Base-by-base conservation (phyloP, 2,888 invertebrate species). In the Sialis lutaria region DNA sequence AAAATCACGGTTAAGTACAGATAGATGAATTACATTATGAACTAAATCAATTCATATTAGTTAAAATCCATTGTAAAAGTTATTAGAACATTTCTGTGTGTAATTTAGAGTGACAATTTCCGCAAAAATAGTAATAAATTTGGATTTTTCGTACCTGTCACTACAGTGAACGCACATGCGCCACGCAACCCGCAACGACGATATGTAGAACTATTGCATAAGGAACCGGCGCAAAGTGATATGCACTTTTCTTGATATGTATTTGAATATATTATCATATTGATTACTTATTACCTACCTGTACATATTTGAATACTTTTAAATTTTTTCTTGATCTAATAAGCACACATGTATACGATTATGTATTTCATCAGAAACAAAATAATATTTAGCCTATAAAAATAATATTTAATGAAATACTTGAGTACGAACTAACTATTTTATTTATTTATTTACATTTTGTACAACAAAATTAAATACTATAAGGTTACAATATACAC, bases 151-250 rank as follows among this genome's bases (percentile, higher is more conserved):
- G 30, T 30, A 42, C 42, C 42, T 42, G 42, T 42, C 42, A 42
- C 42, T 30, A 42, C 31, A 30, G 42, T n/a, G 32, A 42, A 13
- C 42, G 22, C 42, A 42, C 42, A 31, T 42, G 42, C 42, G 42
- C 42, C 42, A 42, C 42, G 42, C 42, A 42, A 42, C 42, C 42
- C 30, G 42, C 42, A 42, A 42, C 42, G 42, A 42, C 42, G 22
- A 31, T 31, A 8, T 42, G 42, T 31, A 9, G 42, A 42, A 42
- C 42, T 42, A 42, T 8, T 42, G 37, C 12, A 37, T 8, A 37
- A 6, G 10, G 37, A n/a, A 12, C n/a, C 37, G 37, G 37, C 37
- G 37, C 12, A 37, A 10, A 22, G 22, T 22, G 22, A 22, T 22
- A 22, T 22, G 22, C 22, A 22, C 22, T 22, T 22, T 22, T 22